A percentile compares a stretch with the other conserved stretches of the same genome.
These are phyloP conservation scores for Gadus macrocephalus DNA, from an alignment of 2,113 vertebrate genomes.

Conservation along the genomic window DNA sequence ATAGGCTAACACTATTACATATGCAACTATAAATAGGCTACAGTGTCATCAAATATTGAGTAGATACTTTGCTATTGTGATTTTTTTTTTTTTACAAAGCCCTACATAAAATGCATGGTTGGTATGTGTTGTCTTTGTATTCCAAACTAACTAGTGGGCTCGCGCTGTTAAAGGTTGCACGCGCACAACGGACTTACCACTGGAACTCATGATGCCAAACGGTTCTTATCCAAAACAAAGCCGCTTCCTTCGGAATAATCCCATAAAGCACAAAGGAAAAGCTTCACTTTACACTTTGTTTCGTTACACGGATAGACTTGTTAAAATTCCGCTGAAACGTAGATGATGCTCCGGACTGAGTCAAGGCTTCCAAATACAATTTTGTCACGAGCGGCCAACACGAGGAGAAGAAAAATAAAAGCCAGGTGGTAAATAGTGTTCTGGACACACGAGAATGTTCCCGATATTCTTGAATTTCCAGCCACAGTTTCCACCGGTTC, in stretches of 20 bases:
- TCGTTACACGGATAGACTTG: neutral
- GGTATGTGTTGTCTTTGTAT: neutral
- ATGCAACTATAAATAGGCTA: too few species aligned
- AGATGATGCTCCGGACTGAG: too few species aligned
- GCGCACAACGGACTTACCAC: conserved; percentile 65
- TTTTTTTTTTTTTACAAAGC: neutral
- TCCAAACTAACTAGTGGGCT: too few species aligned
- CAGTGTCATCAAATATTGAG: too few species aligned
- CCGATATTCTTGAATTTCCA: conserved; percentile 22
- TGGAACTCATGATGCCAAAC: conserved; percentile 72
- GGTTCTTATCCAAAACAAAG: conserved; percentile 57
- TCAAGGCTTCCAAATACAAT: too few species aligned
- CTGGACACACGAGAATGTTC: conserved; percentile 31
- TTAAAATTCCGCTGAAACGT: neutral
- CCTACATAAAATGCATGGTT: neutral
- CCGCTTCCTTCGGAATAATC: conserved; percentile 44
- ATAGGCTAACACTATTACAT: too few species aligned
- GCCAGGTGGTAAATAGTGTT: neutral
- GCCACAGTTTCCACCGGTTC: conserved; percentile 21
- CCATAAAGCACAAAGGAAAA: conserved; percentile 46
- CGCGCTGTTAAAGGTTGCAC: neutral
- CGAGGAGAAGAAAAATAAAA: neutral
- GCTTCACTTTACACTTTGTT: conserved; percentile 35
- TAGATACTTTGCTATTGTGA: neutral
- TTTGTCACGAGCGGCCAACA: neutral